A percentile compares a stretch with the other conserved stretches of the same genome.
Evolutionary conservation across 2,888 invertebrate genomes (phyloP).

Genomic region (Carterocephalus palaemon): DNA sequence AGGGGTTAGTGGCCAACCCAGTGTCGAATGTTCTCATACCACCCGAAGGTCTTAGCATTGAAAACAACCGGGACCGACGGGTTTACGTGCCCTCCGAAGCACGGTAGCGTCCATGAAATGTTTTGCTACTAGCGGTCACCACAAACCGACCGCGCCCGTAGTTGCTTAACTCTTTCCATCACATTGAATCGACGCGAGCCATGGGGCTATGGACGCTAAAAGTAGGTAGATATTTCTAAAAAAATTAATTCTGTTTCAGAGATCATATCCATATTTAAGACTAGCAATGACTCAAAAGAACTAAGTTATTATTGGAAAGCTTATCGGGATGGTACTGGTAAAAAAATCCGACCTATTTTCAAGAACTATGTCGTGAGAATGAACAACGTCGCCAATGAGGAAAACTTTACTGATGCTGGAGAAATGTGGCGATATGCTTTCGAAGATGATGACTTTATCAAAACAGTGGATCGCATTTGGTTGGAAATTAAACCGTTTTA

Average conservation of each 20-base stretch:
- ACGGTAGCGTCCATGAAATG: too few relatives aligned
- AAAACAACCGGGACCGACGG: too few relatives aligned
- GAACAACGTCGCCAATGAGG: constrained; percentile 80
- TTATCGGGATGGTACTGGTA: constrained; percentile 82
- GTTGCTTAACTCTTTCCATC: too few relatives aligned
- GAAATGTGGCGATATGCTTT: constrained; percentile 70
- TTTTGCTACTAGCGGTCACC: too few relatives aligned
- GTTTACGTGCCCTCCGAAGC: too few relatives aligned
- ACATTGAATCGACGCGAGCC: too few relatives aligned
- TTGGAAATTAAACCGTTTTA: constrained; percentile 82
- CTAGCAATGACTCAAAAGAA: constrained; percentile 79
- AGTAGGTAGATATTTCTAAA: too few relatives aligned
- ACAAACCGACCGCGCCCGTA: too few relatives aligned
- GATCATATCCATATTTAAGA: constrained; percentile 61
- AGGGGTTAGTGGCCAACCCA: too few relatives aligned
- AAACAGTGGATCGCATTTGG: constrained; percentile 75
- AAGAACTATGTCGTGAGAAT: constrained; percentile 80
- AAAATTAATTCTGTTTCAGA: constrained; percentile 43
- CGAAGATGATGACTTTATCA: constrained; percentile 61
- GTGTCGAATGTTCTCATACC: too few relatives aligned
- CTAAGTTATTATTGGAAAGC: constrained; percentile 81
- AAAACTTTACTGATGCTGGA: constrained; percentile 70
- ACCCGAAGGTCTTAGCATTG: too few relatives aligned
- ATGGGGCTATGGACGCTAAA: too few relatives aligned
- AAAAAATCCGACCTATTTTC: constrained; percentile 78